Percentiles rank a stretch among this genome's conserved stretches.
Evolutionary conservation across 2,888 invertebrate species (phyloP).

Genomic region (Aspidapion aeneum): DNA sequence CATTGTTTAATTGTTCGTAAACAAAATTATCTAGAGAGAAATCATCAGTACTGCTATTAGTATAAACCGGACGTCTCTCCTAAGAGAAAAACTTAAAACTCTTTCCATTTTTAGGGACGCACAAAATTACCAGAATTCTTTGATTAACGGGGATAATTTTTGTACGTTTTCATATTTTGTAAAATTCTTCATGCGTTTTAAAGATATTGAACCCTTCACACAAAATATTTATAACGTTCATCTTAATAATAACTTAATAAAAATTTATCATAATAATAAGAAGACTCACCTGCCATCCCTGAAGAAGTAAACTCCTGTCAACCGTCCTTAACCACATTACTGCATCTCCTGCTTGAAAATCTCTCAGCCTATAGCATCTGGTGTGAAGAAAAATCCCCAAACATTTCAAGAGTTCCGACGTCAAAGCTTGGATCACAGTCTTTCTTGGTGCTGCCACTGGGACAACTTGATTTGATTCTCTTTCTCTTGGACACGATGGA

Average conservation of each 20-base stretch:
- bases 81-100: constrained; percentile 92
- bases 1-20: constrained; percentile 91
- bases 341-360: constrained; percentile 95
- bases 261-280: no score
- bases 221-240: no score
- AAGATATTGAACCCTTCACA: no score
- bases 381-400: constrained; percentile 90
- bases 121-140: no score
- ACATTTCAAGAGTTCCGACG: constrained; percentile 96
- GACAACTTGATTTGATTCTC: constrained; percentile 42
- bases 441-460: constrained; percentile 55
- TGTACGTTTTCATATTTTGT: no score
- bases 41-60: constrained; percentile 62
- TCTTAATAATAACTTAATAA: no score
- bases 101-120: constrained; percentile 95
- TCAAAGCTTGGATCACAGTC: constrained; percentile 93
- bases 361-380: constrained; percentile 84
- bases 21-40: constrained; percentile 87
- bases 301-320: constrained; percentile 91
- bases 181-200: no score
- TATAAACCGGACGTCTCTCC: constrained; percentile 76
- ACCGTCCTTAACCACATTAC: constrained; percentile 99
- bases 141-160: no score
- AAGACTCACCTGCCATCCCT: constrained; percentile 93
- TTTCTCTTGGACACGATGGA: constrained; percentile 30